Evolutionary conservation across 2,888 invertebrate genomes (phyloP).

Genomic region (Agrochola circellaris): DNA sequence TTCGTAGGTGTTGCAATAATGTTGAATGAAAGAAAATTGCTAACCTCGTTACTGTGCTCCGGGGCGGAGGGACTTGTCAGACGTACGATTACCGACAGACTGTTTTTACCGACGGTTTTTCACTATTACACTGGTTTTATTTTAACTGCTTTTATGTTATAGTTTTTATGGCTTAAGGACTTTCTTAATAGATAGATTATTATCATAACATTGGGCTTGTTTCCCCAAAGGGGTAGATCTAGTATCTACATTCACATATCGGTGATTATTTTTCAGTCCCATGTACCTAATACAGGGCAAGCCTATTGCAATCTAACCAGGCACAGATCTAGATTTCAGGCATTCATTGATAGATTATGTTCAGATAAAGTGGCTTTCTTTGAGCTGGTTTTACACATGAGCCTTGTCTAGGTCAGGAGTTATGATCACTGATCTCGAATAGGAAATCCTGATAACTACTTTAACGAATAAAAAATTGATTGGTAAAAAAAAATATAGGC

Average conservation of each 20-base stretch:
- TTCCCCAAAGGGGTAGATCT: too few species aligned
- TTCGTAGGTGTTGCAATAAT: constrained; percentile 67
- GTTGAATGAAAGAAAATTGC: constrained; percentile 68
- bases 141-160: constrained; percentile 14
- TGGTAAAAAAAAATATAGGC: not conserved
- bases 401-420: not conserved
- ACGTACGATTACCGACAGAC: constrained; percentile 29
- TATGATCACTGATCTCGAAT: not conserved
- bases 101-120: constrained; percentile 26
- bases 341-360: not conserved
- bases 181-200: not conserved
- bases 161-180: not conserved
- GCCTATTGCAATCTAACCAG: not conserved
- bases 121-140: constrained; percentile 14
- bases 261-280: not conserved
- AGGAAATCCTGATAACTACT: not conserved
- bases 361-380: not conserved
- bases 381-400: not conserved
- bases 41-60: constrained; percentile 55
- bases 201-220: not conserved
- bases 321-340: not conserved
- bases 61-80: constrained; percentile 41
- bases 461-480: not conserved
- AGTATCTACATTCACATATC: not conserved
- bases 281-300: not conserved